Conservation (phyloP, 1,140 invertebrate species). For the Samia ricini region DNA sequence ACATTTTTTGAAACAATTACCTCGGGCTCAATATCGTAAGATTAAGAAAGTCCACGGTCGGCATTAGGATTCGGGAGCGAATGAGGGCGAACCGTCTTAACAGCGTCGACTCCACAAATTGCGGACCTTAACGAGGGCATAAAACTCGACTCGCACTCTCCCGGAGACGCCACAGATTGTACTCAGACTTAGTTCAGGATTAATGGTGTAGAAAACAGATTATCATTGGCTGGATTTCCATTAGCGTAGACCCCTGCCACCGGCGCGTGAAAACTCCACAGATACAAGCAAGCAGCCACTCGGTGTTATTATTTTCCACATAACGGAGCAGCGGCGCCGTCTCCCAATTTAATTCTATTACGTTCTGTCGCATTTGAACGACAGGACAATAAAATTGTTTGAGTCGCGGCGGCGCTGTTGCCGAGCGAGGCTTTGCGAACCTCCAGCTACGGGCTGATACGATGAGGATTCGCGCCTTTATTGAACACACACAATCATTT, state of each 20-base stretch:
- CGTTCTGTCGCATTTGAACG: constrained; percentile 68
- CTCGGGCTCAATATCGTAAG: constrained; percentile 68
- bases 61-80: constrained; percentile 66
- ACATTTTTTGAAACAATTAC: constrained; percentile 77
- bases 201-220: constrained; percentile 77
- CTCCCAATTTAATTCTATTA: constrained; percentile 76
- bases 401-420: constrained; percentile 25
- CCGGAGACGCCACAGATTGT: constrained; percentile 70
- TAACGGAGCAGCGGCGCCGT: constrained; percentile 63
- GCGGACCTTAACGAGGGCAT: constrained; percentile 74
- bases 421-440: constrained; percentile 12
- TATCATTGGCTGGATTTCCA: constrained; percentile 75
- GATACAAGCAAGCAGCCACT: constrained; percentile 60
- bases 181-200: constrained; percentile 73
- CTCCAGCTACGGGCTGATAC: constrained; percentile 4
- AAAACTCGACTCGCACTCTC: constrained; percentile 70
- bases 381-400: constrained; percentile 68
- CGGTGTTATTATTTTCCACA: constrained; percentile 75
- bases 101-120: constrained; percentile 74
- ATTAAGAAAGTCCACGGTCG: constrained; percentile 73
- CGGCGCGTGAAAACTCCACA: constrained; percentile 69
- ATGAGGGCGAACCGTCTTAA: constrained; percentile 61
- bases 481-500: constrained; percentile 28
- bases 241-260: constrained; percentile 70
- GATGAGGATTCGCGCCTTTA: constrained; percentile 16